These are phyloP conservation scores for Macrosiphum euphorbiae DNA, from an alignment of 2,888 invertebrate genomes.

Conservation along the genomic window DNA sequence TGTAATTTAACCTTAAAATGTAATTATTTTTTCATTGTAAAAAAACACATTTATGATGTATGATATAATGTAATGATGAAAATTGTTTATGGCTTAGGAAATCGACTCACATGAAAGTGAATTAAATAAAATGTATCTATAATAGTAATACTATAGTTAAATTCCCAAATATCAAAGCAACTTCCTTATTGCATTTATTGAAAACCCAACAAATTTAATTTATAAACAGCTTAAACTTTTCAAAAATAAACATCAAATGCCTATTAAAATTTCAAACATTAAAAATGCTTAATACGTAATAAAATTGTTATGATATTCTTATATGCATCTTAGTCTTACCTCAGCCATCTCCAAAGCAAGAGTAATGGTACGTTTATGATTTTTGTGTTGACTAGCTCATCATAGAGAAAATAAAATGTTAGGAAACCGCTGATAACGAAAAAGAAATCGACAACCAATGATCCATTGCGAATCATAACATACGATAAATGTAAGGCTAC, in stretches of 20 bases:
- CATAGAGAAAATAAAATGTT: slow-evolving; percentile 59
- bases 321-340: slow-evolving; percentile 7
- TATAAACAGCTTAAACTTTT: neutral
- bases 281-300: neutral
- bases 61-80: neutral
- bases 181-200: neutral
- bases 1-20: neutral
- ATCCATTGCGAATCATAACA: slow-evolving; percentile 45
- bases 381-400: slow-evolving; percentile 54
- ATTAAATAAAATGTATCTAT: neutral
- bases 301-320: neutral
- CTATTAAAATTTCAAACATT: neutral
- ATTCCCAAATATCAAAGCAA: neutral
- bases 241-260: neutral
- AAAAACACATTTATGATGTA: neutral
- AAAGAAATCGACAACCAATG: slow-evolving; percentile 52
- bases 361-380: slow-evolving; percentile 48
- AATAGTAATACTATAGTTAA: neutral
- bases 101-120: neutral
- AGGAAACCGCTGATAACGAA: slow-evolving; percentile 53
- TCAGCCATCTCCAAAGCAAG: slow-evolving; percentile 52
- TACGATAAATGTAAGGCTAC: slow-evolving; percentile 15
- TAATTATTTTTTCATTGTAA: neutral
- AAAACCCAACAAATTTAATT: neutral
- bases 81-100: neutral